phyloP scores from a whole-genome alignment of 2,113 vertebrate species.

The Sylvilagus bachmani region DNA sequence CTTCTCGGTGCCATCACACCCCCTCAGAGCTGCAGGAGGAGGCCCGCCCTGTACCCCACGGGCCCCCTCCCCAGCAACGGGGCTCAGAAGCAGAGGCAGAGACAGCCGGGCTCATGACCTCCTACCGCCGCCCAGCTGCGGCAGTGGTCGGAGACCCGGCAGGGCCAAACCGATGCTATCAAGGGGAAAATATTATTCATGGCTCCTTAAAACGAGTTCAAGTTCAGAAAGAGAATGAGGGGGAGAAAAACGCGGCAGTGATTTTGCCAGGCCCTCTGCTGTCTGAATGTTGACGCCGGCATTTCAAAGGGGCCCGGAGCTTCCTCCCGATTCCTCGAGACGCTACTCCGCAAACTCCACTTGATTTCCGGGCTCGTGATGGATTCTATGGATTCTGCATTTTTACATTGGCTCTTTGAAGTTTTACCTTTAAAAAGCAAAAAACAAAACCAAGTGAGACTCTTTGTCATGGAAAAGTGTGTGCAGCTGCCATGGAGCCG shows the following conservation, averaged over 20 bases:
- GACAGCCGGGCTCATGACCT: rapidly evolving
- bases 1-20: rapidly evolving
- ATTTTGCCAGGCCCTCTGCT: background rate
- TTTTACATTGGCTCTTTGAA: slow-evolving; percentile 68
- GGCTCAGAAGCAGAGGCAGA: rapidly evolving
- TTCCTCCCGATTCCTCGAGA: background rate
- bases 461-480: background rate
- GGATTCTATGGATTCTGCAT: slow-evolving; percentile 55
- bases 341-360: background rate
- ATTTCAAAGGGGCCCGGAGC: slow-evolving; percentile 18
- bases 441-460: slow-evolving; percentile 8
- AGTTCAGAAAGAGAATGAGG: background rate
- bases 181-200: background rate
- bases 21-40: rapidly evolving
- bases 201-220: background rate
- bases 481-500: background rate
- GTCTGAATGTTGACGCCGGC: background rate
- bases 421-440: slow-evolving; percentile 35
- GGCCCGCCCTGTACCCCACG: rapidly evolving
- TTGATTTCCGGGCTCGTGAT: background rate
- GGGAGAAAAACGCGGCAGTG: rapidly evolving
- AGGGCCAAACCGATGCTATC: background rate
- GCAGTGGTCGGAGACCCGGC: rapidly evolving
- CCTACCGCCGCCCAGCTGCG: no score
- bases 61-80: rapidly evolving